Evolutionary conservation across 35 echinoderm and acorn worm genomes (phyloP).

Genomic region (Ophioderma brevispina): DNA sequence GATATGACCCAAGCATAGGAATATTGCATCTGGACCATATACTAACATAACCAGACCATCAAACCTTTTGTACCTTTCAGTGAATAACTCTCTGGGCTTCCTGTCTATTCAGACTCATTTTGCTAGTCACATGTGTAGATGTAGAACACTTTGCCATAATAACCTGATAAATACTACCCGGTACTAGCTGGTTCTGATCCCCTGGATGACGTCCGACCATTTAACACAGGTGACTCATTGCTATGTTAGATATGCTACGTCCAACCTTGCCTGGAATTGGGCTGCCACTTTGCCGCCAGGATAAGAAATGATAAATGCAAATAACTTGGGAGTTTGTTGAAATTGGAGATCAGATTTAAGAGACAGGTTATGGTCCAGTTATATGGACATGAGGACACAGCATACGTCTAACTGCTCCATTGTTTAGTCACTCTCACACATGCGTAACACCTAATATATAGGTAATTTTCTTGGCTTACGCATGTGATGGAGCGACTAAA

Average conservation of each 20-base stretch:
- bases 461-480: not conserved
- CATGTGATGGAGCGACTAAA: not conserved
- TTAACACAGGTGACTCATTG: not conserved
- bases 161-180: too few species aligned
- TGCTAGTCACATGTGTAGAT: too few species aligned
- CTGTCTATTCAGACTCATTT: not conserved
- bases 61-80: too few species aligned
- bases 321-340: too few species aligned
- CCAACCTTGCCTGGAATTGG: constrained; percentile 8
- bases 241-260: constrained; percentile 41
- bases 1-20: too few species aligned
- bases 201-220: constrained; percentile 26
- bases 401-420: not conserved
- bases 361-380: not conserved
- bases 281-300: constrained; percentile 21
- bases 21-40: too few species aligned
- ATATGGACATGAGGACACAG: not conserved
- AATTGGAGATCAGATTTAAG: not conserved
- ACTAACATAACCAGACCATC: too few species aligned
- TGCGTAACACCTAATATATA: not conserved
- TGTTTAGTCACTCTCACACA: not conserved
- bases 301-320: not conserved
- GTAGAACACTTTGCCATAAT: too few species aligned
- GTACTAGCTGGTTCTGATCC: constrained; percentile 53
- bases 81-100: too few species aligned